Percentiles rank a stretch among this genome's conserved stretches.
These are phyloP conservation scores for Himalopsyche kuldschensis DNA, from an alignment of 2,888 invertebrate genomes.

Conservation along the genomic window DNA sequence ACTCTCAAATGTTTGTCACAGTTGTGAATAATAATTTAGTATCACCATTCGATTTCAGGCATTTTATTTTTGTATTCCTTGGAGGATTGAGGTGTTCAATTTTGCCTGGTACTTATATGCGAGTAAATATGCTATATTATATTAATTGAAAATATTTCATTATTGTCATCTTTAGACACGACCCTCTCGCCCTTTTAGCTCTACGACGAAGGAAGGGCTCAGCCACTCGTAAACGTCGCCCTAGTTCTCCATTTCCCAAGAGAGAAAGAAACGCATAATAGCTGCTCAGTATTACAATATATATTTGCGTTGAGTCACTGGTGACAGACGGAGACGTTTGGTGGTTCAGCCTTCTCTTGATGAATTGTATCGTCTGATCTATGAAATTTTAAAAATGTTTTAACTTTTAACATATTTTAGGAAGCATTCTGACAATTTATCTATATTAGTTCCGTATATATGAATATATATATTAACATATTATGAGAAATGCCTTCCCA, in stretches of 20 bases:
- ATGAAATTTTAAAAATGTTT: constrained; percentile 32
- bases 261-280: not conserved
- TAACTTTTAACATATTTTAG: constrained; percentile 39
- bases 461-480: constrained; percentile 17
- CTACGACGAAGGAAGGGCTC: constrained; percentile 30
- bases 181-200: constrained; percentile 34
- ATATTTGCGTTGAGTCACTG: not conserved
- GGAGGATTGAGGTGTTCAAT: not conserved
- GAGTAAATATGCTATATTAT: constrained; percentile 9
- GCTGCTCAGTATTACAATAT: not conserved
- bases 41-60: not conserved
- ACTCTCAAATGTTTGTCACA: not conserved
- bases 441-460: constrained; percentile 26
- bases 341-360: constrained; percentile 32
- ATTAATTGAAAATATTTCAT: constrained; percentile 19
- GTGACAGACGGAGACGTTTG: not conserved
- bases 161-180: constrained; percentile 29
- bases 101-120: not conserved
- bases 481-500: constrained; percentile 38
- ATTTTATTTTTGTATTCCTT: not conserved
- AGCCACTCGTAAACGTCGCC: constrained; percentile 18
- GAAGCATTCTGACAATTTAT: constrained; percentile 38
- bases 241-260: constrained; percentile 4
- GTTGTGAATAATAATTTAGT: not conserved
- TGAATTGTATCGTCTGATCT: constrained; percentile 27